These are phyloP conservation scores for Caenorhabditis panamensis DNA, from an alignment of 2,888 invertebrate genomes.

Conservation along the genomic window DNA sequence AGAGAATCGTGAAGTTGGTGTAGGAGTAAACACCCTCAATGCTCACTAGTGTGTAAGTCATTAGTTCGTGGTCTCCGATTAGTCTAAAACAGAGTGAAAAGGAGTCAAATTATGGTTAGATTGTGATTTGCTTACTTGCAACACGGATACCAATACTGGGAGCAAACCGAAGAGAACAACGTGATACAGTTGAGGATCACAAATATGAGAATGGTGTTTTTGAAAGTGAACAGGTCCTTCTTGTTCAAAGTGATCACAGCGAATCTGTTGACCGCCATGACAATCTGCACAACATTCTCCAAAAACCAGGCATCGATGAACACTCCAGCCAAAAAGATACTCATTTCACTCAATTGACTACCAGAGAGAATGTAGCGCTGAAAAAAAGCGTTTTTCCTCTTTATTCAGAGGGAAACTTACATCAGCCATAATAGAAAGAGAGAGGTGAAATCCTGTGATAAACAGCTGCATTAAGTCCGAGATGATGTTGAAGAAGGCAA, in stretches of 20 bases:
- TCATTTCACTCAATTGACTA: too few species aligned
- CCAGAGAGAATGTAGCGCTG: too few species aligned
- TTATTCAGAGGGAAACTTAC: too few species aligned
- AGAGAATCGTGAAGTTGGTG: conserved; percentile 27
- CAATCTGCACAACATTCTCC: neutral
- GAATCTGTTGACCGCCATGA: conserved; percentile 62
- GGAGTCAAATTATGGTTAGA: too few species aligned
- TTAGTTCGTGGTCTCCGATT: conserved; percentile 12
- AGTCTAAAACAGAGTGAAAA: conserved; percentile 21
- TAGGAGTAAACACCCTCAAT: conserved; percentile 13
- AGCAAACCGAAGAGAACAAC: neutral
- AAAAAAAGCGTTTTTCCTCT: too few species aligned
- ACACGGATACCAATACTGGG: neutral
- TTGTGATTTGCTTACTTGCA: neutral
- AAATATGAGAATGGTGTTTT: conserved; percentile 25
- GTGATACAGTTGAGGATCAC: conserved; percentile 33
- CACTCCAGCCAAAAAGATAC: too few species aligned
- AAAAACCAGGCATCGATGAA: neutral
- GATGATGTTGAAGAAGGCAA: too few species aligned
- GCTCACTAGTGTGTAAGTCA: conserved; percentile 17
- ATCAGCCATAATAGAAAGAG: too few species aligned
- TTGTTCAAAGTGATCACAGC: conserved; percentile 54
- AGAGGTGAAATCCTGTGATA: too few species aligned
- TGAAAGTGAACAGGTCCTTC: conserved; percentile 36
- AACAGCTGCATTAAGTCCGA: too few species aligned